These are phyloP conservation scores for Pandemis cinnamomeana DNA, from an alignment of 2,888 invertebrate species.

Conservation along the genomic window DNA sequence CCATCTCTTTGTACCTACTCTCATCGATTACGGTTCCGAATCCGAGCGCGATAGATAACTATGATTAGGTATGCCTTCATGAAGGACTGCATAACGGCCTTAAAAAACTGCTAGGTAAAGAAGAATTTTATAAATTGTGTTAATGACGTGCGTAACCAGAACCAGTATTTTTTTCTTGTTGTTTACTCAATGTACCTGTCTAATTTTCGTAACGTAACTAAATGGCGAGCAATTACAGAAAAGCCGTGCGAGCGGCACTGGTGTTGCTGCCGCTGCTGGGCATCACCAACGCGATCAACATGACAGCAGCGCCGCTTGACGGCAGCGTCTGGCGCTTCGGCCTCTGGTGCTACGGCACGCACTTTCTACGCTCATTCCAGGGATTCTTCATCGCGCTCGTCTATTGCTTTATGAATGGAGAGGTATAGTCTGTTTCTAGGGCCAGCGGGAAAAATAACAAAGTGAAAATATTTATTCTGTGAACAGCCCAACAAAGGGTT, in stretches of 20 bases:
- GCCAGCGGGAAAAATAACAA: neutral
- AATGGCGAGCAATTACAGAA: conserved; percentile 76
- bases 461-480: too few relatives aligned
- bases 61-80: too few relatives aligned
- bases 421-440: conserved; percentile 83
- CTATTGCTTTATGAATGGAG: conserved; percentile 93
- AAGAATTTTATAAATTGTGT: neutral
- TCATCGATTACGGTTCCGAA: too few relatives aligned
- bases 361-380: conserved; percentile 93
- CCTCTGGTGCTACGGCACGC: conserved; percentile 91
- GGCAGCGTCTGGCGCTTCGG: conserved; percentile 89
- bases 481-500: too few relatives aligned
- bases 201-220: too few relatives aligned
- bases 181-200: too few relatives aligned
- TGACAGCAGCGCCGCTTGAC: conserved; percentile 88
- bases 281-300: conserved; percentile 90
- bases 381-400: conserved; percentile 92
- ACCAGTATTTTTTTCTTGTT: too few relatives aligned
- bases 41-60: too few relatives aligned
- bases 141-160: neutral
- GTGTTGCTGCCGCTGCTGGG: conserved; percentile 92
- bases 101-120: too few relatives aligned
- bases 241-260: conserved; percentile 91
- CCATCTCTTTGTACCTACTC: too few relatives aligned
- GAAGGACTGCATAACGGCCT: too few relatives aligned